Base-by-base conservation (phyloP, 2,888 invertebrate genomes). In the Andrena dorsata region DNA sequence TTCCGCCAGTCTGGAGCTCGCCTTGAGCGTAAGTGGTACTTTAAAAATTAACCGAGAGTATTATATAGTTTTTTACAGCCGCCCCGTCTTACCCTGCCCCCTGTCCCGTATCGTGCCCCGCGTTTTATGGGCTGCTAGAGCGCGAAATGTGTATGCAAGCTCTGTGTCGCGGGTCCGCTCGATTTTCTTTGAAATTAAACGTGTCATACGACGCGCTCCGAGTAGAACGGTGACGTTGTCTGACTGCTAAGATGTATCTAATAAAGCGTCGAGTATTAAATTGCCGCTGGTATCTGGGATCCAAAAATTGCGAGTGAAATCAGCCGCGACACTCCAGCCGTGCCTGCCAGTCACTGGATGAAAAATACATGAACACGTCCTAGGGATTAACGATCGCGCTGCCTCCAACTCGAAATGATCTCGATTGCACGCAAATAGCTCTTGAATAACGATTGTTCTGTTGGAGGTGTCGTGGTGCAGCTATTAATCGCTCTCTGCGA, bases 41-140 rank as follows among this genome's bases (percentile, higher is more conserved):
- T 86, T 76, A 90, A 90, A 90, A 90, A 90, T 90, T 90, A 90
- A 89, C 90, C 86, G 80, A 79, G 84, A 88, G 88, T 90, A 90
- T 90, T 89, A 88, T 87, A 86, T 83, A 85, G 82, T 83, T 87
- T 84, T 80, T 83, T 84, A 83, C 73, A 83, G 68, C 81, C 60
- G 23, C 72, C 76, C 76, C 76, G 85, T 86, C 86, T 90, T 88
- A 75, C 74, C 26, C 53, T 32, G 30, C 49, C 53, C 68, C 51
- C 41, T 23, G 30, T 58, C 28, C 28, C 69, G 61, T 35, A 49
- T 68, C 83, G 81, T 64, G 82, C 83, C 83, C 60, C 60, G 83
- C 81, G 70, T 77, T 89, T 88, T 85, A 87, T 74, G 79, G 76
- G 84, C 81, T 76, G 78, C 76, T 76, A 56, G 82, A 83, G 81